Conservation (phyloP, 2,113 vertebrate species). For the Galbula dea region DNA sequence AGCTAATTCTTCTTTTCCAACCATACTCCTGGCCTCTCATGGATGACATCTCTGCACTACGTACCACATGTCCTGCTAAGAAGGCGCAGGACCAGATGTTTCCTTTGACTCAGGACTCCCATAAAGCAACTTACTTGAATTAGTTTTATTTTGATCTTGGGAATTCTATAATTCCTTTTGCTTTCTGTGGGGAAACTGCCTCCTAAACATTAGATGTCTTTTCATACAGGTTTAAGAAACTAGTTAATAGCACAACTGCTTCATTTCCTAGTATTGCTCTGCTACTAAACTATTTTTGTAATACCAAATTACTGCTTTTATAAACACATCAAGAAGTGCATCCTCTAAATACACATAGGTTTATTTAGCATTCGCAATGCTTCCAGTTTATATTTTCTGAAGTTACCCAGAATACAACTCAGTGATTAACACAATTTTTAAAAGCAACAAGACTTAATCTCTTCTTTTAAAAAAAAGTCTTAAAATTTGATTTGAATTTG, state of each 20-base stretch:
- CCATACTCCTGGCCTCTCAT: conserved; percentile 1
- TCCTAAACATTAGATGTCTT: conserved; percentile 10
- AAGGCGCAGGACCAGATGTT: conserved; percentile 66
- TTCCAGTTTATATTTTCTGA: neutral
- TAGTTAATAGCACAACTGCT: neutral
- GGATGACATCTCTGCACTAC: conserved; percentile 64
- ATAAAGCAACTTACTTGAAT: conserved; percentile 58
- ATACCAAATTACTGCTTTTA: neutral
- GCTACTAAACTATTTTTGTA: neutral
- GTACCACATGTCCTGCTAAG: conserved; percentile 45
- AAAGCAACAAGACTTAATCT: neutral
- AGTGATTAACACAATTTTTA: neutral
- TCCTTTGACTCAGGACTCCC: conserved; percentile 53
- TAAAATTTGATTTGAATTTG: neutral
- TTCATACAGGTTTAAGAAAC: neutral
- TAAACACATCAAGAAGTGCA: neutral
- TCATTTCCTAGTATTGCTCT: neutral
- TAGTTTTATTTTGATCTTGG: conserved; percentile 56
- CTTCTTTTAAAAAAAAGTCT: neutral
- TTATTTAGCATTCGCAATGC: neutral
- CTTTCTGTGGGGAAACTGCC: conserved; percentile 7
- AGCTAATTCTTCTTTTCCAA: neutral
- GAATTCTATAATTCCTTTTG: conserved; percentile 35
- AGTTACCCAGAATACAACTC: neutral
- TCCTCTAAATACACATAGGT: neutral